Conservation (phyloP, 2,113 vertebrate species). For the Sphaerodactylus townsendi region DNA sequence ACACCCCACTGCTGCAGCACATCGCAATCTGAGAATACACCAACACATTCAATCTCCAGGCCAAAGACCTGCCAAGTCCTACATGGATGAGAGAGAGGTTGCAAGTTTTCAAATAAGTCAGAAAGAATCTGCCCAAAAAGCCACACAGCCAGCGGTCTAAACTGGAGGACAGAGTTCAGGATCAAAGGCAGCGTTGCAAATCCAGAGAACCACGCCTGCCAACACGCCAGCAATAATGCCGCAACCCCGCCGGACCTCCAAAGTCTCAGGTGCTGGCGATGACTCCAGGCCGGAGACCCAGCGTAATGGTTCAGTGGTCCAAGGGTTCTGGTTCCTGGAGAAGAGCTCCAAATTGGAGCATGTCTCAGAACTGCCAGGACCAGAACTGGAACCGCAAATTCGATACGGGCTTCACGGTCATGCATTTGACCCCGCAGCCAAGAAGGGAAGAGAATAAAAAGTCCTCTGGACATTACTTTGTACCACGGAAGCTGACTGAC, state of each 20-base stretch:
- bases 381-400: background rate
- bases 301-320: background rate
- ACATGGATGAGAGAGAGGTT: too few relatives aligned
- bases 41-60: too few relatives aligned
- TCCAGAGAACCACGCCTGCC: fast-evolving
- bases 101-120: background rate
- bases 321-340: background rate
- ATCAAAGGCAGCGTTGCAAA: background rate
- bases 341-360: background rate
- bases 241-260: background rate
- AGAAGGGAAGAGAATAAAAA: background rate
- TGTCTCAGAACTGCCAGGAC: background rate
- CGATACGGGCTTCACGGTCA: background rate
- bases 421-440: background rate
- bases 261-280: fast-evolving
- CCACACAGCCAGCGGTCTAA: background rate
- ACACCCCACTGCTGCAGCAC: background rate
- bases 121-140: background rate
- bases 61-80: too few relatives aligned
- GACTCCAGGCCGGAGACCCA: background rate
- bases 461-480: background rate
- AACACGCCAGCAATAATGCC: background rate
- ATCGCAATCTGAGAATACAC: too few relatives aligned
- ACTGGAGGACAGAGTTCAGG: background rate
- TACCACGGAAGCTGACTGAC: too few relatives aligned